Conservation (phyloP, 1,140 invertebrate genomes). For the Lanistes nyassanus region DNA sequence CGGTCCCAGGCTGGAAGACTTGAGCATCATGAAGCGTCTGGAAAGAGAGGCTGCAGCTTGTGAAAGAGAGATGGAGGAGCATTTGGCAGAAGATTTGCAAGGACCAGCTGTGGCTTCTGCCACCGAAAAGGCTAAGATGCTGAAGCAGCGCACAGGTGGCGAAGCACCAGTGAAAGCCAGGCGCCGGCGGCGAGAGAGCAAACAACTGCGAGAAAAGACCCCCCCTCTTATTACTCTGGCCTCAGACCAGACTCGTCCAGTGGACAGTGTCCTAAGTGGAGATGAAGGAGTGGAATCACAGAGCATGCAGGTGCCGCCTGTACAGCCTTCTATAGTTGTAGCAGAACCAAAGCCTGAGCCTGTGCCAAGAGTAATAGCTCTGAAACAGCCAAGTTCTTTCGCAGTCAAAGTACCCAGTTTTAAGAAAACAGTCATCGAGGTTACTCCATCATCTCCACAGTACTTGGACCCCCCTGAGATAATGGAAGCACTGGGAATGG, state of each 20-base stretch:
- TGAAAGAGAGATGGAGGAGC: neutral
- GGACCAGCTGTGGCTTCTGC: neutral
- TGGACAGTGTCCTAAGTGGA: neutral
- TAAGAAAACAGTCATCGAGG: neutral
- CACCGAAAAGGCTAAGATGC: neutral
- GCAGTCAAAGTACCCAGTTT: neutral
- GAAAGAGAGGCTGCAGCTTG: conserved; percentile 12
- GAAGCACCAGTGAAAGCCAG: conserved; percentile 15
- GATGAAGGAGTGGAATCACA: neutral
- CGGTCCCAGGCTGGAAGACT: neutral
- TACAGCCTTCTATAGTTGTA: no score
- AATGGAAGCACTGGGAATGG: conserved; percentile 24
- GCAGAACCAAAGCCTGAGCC: neutral
- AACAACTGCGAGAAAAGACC: conserved; percentile 3
- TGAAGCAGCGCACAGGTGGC: neutral
- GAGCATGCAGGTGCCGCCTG: no score
- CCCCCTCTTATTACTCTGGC: conserved; percentile 6
- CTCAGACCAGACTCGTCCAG: neutral
- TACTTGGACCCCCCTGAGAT: conserved; percentile 16
- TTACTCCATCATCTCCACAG: conserved; percentile 12
- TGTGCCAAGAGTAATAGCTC: neutral
- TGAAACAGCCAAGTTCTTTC: neutral
- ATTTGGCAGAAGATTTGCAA: neutral
- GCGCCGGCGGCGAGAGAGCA: conserved; percentile 10
- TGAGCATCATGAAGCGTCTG: neutral